These are phyloP conservation scores for Plestiodon gilberti DNA, from an alignment of 2,113 vertebrate genomes.

Conservation along the genomic window DNA sequence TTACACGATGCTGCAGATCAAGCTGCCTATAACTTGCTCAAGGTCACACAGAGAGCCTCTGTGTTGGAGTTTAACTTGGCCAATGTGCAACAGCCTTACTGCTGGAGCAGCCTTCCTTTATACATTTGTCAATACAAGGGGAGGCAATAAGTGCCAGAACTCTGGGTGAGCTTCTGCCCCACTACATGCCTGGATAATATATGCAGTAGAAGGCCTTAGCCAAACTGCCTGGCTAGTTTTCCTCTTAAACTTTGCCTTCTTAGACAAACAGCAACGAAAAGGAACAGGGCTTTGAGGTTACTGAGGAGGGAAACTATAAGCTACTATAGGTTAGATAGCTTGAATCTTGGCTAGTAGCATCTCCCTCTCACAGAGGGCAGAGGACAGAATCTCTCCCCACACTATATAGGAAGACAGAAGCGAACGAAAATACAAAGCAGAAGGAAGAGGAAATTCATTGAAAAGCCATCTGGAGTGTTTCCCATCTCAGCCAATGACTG, in stretches of 20 bases:
- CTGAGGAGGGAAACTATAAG: too few relatives aligned
- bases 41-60: constrained; percentile 28
- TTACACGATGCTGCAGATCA: not conserved
- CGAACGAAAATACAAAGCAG: not conserved
- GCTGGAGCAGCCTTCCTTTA: constrained; percentile 24
- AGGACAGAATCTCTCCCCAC: not conserved
- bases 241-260: not conserved
- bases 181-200: constrained; percentile 7
- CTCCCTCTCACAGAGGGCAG: not conserved
- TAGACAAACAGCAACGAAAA: not conserved
- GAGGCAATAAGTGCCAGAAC: constrained; percentile 7
- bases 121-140: constrained; percentile 13
- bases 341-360: not conserved
- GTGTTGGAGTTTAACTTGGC: constrained; percentile 33
- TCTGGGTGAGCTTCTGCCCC: not conserved
- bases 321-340: not conserved
- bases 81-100: not conserved
- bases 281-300: not conserved
- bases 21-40: not conserved
- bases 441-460: not conserved
- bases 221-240: not conserved
- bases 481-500: not conserved
- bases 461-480: not conserved
- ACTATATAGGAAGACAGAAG: rapidly evolving
- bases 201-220: not conserved